Evolutionary conservation across 2,888 invertebrate species (phyloP).

Genomic region (Oegoconia quadripuncta): DNA sequence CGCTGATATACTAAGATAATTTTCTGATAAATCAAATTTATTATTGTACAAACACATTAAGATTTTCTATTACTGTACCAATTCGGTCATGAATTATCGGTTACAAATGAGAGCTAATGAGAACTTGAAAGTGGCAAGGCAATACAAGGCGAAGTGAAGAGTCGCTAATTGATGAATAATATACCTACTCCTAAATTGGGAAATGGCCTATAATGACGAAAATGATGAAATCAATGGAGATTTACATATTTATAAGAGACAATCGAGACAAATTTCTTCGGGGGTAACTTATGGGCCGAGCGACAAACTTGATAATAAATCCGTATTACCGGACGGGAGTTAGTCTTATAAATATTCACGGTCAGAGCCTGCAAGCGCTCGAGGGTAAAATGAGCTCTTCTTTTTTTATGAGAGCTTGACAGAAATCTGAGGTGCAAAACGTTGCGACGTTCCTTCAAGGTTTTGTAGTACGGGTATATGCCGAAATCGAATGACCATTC

Average conservation of each 20-base stretch:
- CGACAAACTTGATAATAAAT: constrained; percentile 47
- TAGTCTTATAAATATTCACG: constrained; percentile 60
- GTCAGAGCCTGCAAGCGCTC: constrained; percentile 32
- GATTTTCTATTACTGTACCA: no score
- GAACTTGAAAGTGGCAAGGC: no score
- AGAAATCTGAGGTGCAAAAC: constrained; percentile 26
- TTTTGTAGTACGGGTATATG: constrained; percentile 10
- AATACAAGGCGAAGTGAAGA: no score
- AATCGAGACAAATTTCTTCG: constrained; percentile 31
- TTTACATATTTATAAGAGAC: constrained; percentile 17
- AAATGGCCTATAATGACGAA: constrained; percentile 8
- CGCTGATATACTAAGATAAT: no score
- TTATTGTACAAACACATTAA: no score
- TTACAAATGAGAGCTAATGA: no score
- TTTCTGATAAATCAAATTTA: no score
- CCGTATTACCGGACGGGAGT: constrained; percentile 34
- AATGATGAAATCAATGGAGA: constrained; percentile 14
- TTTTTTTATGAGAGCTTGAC: constrained; percentile 28
- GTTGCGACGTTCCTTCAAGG: constrained; percentile 21
- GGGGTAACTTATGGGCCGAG: constrained; percentile 23
- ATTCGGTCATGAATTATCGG: no score
- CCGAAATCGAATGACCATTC: background rate
- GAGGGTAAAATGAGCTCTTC: constrained; percentile 43
- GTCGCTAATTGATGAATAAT: constrained; percentile 17
- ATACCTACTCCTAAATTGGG: constrained; percentile 1